Conservation (phyloP, 2,797 vertebrate species). For the Phrynocephalus forsythii region DNA sequence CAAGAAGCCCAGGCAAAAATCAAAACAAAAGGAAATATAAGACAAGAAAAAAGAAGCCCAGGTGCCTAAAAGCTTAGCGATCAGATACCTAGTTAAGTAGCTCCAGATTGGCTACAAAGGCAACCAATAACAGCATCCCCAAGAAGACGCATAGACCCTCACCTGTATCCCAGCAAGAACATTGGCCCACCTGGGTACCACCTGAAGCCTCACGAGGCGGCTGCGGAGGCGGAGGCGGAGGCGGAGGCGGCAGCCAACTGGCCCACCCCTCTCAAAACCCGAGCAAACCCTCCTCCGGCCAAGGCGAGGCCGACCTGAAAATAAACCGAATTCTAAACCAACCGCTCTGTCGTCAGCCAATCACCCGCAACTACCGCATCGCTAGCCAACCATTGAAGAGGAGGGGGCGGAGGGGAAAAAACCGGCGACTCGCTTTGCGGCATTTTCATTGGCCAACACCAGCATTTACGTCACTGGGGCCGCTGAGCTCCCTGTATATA, state of each 20-base stretch:
- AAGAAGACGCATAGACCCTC: not conserved
- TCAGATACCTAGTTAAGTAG: not conserved
- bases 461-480: not conserved
- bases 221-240: not conserved
- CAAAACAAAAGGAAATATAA: too few species aligned
- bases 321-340: not conserved
- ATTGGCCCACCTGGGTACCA: not conserved
- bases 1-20: too few species aligned
- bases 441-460: not conserved
- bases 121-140: not conserved
- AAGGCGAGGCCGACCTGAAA: not conserved
- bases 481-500: too few species aligned
- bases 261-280: not conserved
- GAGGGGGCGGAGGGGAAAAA: too few species aligned
- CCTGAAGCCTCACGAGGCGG: too few species aligned
- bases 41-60: too few species aligned
- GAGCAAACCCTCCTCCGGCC: not conserved
- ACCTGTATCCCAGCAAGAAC: not conserved
- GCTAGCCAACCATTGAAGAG: slow-evolving; percentile 47
- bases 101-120: not conserved
- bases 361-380: slow-evolving; percentile 35
- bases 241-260: too few species aligned
- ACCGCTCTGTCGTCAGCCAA: not conserved
- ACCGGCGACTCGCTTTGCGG: not conserved
- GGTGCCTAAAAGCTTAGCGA: too few species aligned